Percentiles rank a stretch among this genome's conserved stretches.
Evolutionary conservation across 2,113 vertebrate species (phyloP).

Genomic region (Tragelaphus scriptus): DNA sequence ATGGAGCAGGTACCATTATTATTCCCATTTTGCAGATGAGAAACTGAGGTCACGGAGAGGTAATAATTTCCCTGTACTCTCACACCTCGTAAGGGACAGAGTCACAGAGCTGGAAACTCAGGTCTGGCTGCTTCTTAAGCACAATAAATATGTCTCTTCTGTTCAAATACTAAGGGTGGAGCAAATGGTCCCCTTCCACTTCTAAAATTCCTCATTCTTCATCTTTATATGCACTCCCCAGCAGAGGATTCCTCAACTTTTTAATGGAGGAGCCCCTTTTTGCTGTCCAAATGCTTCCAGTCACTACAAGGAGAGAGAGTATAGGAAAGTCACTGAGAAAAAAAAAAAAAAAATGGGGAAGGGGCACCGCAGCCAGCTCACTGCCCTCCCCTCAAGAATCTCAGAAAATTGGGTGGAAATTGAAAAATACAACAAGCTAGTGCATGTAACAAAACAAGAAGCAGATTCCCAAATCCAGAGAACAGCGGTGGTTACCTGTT

Average conservation of each 20-base stretch:
- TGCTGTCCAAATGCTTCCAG: background rate
- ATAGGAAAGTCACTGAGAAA: background rate
- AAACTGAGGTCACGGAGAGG: background rate
- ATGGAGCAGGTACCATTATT: background rate
- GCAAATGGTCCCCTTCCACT: background rate
- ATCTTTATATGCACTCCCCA: background rate
- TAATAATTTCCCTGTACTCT: background rate
- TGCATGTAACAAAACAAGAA: background rate
- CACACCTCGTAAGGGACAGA: background rate
- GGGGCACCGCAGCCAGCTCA: background rate
- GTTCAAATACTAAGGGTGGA: background rate
- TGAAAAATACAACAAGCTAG: background rate
- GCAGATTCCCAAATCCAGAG: background rate
- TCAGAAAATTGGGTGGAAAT: background rate
- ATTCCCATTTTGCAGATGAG: constrained; percentile 8
- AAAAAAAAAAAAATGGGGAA: background rate
- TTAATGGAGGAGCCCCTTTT: background rate
- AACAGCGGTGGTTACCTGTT: background rate
- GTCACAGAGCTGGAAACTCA: background rate
- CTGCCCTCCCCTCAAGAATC: background rate
- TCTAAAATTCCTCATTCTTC: background rate
- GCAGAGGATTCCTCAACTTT: background rate
- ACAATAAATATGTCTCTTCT: background rate
- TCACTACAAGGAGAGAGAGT: background rate
- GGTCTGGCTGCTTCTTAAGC: background rate